Base-by-base conservation (phyloP, 1,140 invertebrate species). In the Eulimnadia texana region DNA sequence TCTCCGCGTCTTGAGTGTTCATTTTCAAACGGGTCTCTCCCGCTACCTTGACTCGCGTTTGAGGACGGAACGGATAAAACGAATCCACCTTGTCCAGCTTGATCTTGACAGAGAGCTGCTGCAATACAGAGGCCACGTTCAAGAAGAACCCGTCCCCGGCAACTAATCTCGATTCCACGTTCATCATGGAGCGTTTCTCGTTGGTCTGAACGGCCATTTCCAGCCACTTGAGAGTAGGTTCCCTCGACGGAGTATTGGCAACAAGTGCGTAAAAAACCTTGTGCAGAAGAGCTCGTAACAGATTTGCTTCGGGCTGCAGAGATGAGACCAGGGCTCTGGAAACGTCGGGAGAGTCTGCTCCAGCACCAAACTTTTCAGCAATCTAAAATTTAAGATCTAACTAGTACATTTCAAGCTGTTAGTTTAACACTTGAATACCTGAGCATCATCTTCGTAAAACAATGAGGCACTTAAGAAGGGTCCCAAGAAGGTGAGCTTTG, bases 91-190 rank as follows among this genome's bases (percentile, higher is more conserved):
- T 85, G 65, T 88, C 84, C 52, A 90, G 68, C 72, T 88, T 88
- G 25, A 90, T 69, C 67, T 71, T 69, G 65, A 63, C 77, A 0
- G 89, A 85, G 0, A 96, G 72, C 70, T 88, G 81, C 72, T 97
- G 93, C 55, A 98, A 72, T 13, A 96, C 86, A 50, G 86, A 86
- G 60, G 96, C 78, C 3, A 98, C 72, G 76, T 98, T 98, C 29
- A 98, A 72, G 84, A 96, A 93, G 69, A 93, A 94, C 1, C 93
- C 93, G 74, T 98, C 93, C 11, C 88, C 85, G 28, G 90, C 88
- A 0, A 94, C 77, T 0, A 84, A 75, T 64, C 84, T 79, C 67
- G 93, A 88, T 71, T 96, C 91, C 29, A 83, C 85, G 72, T 92
- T 85, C 66, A 97, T 79, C 73, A 95, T 93, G 3, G 90, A 82